Percentiles rank a stretch among this genome's conserved stretches.
Conservation (phyloP, 2,888 invertebrate species). For the Mesopsocus fuscifrons region DNA sequence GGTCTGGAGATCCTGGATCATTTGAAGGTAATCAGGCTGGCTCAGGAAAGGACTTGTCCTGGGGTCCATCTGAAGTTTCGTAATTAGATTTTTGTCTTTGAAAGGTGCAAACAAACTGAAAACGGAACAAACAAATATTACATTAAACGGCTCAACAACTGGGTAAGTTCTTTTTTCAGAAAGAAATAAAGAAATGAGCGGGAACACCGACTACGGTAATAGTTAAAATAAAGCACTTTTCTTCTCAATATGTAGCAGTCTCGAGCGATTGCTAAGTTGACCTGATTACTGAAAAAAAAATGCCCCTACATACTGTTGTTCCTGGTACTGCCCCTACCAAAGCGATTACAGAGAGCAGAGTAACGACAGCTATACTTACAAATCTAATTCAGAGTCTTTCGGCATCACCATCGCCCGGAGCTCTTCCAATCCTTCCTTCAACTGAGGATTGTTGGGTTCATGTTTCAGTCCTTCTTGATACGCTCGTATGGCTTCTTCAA, state of each 20-base stretch:
- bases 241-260: too few species aligned
- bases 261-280: too few species aligned
- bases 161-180: too few species aligned
- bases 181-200: too few species aligned
- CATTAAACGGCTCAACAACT: too few species aligned
- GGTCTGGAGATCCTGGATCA: constrained; percentile 27
- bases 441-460: constrained; percentile 52
- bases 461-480: constrained; percentile 53
- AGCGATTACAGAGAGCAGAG: too few species aligned
- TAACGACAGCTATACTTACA: too few species aligned
- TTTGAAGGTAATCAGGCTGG: constrained; percentile 51
- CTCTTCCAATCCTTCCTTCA: constrained; percentile 46
- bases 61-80: constrained; percentile 44
- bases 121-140: constrained; percentile 12
- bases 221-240: too few species aligned
- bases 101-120: constrained; percentile 30
- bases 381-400: not conserved
- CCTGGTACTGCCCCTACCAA: too few species aligned
- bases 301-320: too few species aligned
- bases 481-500: constrained; percentile 53
- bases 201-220: too few species aligned
- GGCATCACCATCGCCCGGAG: constrained; percentile 26
- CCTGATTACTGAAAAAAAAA: too few species aligned
- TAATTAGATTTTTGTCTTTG: constrained; percentile 32
- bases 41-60: constrained; percentile 47